Evolutionary conservation across 2,888 invertebrate species (phyloP), one percentile per base, ranked within the genome.

Genomic region (Gerosis bhagava): DNA sequence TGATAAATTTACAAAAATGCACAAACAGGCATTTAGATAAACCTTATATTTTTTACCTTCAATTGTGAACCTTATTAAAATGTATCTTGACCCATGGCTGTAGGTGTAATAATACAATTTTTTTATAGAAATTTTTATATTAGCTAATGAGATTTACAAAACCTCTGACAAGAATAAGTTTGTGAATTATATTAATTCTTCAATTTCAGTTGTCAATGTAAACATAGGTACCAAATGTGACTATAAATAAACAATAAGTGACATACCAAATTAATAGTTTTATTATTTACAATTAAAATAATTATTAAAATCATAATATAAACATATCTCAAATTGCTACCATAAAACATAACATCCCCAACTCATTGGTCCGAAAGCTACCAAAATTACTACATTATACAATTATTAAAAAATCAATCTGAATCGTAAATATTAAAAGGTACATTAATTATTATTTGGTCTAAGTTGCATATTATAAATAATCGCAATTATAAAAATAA

Each of bases 391-490:
- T 77, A 80, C 66, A 70, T 76, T 73, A 77, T 67, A 74, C 71
- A 72, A 75, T 70, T 70, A 76, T 67, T 48, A 53, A 56, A 73
- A 77, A 77, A 82, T 78, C 67, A 78, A 76, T 71, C 60, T 71
- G 68, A 77, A 79, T 77, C 72, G 75, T 78, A 80, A 81, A 74
- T 74, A 78, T 82, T 86, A 83, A 59, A 87, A 87, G 86, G 84
- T 87, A 88, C 87, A 82, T 83, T 88, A 87, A 84, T 87, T 87
- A 88, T 88, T 87, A 88, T 88, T 88, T 88, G 88, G 88, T 88
- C 88, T 87, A 86, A 83, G 86, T 88, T 88, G 83, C 83, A 81
- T 77, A 75, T 77, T 78, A 78, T 81, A 83, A 87, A 88, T 84
- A 83, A 81, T 77, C 77, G 78, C 78, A 78, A 80, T 76, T 76